Evolutionary conservation across 1,140 invertebrate species (phyloP), one percentile per base, ranked within the genome.

Genomic region (Eupeodes corollae): DNA sequence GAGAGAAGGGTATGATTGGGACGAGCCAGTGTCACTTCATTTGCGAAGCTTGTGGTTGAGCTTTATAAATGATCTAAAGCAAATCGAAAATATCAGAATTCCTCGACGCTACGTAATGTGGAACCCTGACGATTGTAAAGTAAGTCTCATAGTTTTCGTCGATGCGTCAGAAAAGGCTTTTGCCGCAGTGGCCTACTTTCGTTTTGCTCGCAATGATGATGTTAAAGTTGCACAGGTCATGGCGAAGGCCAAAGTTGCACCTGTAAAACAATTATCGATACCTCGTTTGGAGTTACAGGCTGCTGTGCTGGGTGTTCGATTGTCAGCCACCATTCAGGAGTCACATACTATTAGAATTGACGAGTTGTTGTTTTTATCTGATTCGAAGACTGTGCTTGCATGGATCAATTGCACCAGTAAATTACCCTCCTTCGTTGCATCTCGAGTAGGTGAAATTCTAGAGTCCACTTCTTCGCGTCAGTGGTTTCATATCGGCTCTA

Each of bases 281-380:
- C 69, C 70, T 0, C 46, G 63, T n/a, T 46, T 72, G 2, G 69
- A 73, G 46, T 48, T 72, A 2, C 56, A 65, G 38, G 69, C 62
- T 5, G 68, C 68, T 1, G 38, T 68, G 1, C 38, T 69, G 13
- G 63, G 57, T 6, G 49, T 49, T 2, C 52, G 62, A 30, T n/a
- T 73, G 8, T 50, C 52, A 3, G 18, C 30, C 2, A 35, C 32
- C 8, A 39, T 49, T 30, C 16, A 21, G n/a, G 9, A 49, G 31
- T 3, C 15, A 3, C 35, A 44, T 18, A 15, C 6, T 18, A 12
- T 40, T 1, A 5, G 10, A 5, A 13, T 38, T 6, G 15, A 38
- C 3, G 11, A 18, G 5, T 12, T 5, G 6, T 10, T 16, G 6
- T n/a, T 46, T 2, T 46, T 31, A 15, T 39, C 2, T 12, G 44